Evolutionary conservation across 2,113 vertebrate genomes (phyloP).

Genomic region (Gallinago paraguaiae): DNA sequence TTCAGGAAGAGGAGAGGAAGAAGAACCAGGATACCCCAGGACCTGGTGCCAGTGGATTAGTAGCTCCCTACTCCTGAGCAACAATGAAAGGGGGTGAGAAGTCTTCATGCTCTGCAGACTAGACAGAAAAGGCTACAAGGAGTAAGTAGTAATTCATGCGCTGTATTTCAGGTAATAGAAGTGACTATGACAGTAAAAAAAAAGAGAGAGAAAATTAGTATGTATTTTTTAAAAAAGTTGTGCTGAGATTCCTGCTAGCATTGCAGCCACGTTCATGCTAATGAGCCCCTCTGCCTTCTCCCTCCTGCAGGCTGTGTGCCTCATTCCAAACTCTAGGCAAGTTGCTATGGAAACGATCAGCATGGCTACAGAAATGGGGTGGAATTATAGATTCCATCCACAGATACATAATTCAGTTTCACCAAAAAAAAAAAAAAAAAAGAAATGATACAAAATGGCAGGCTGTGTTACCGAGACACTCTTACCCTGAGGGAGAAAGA

Average conservation of each 20-base stretch:
- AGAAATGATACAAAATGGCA: not conserved
- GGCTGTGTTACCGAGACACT: not conserved
- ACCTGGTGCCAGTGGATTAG: not conserved
- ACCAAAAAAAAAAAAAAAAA: not conserved
- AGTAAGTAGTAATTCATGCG: not conserved
- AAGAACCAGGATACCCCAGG: rapidly evolving
- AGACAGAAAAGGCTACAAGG: not conserved
- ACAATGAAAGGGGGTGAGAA: not conserved
- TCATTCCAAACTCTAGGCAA: not conserved
- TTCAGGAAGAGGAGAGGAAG: not conserved
- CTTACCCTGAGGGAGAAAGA: not conserved
- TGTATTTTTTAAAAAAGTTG: not conserved
- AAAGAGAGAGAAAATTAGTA: not conserved
- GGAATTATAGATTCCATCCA: not conserved
- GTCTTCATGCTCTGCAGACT: not conserved
- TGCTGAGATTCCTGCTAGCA: not conserved
- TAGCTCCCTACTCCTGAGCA: not conserved
- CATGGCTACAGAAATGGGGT: not conserved
- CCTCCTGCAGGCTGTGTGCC: not conserved
- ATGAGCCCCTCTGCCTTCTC: not conserved
- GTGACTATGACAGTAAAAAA: not conserved
- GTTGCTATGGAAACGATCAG: constrained; percentile 43
- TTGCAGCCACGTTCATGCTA: not conserved
- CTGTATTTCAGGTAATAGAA: not conserved
- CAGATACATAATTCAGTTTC: not conserved